Conservation (phyloP, 1,140 invertebrate genomes). For the Cheumatopsyche charites region DNA sequence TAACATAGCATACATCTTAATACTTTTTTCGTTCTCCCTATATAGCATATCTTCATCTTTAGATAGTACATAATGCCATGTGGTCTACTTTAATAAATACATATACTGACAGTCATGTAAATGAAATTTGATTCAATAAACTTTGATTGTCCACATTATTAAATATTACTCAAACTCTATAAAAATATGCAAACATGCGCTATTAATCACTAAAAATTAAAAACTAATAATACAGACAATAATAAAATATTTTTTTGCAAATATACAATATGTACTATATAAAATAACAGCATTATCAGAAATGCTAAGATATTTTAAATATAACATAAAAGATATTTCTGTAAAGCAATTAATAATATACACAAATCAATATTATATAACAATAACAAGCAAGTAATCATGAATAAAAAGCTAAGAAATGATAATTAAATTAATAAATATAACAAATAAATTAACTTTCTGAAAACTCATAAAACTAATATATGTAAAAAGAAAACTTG, state of each 20-base stretch:
- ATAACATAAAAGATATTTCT: conserved; percentile 5
- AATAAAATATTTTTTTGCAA: conserved; percentile 24
- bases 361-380: conserved; percentile 42
- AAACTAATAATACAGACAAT: conserved; percentile 10
- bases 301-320: conserved; percentile 17
- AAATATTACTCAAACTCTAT: conserved; percentile 2
- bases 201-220: conserved; percentile 26
- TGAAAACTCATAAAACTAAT: background rate
- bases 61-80: no score
- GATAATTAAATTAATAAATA: conserved; percentile 43
- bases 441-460: conserved; percentile 46
- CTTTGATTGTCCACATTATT: conserved; percentile 10
- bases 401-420: conserved; percentile 44
- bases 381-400: conserved; percentile 43
- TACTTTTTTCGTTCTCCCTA: no score
- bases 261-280: conserved; percentile 27
- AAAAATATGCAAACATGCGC: conserved; percentile 23
- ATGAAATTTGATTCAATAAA: background rate
- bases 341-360: conserved; percentile 37
- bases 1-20: no score
- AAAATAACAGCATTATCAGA: conserved; percentile 20
- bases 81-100: no score
- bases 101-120: no score
- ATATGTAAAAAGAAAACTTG: background rate
- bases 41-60: no score